A percentile compares a stretch with the other conserved stretches of the same genome.
phyloP scores from a whole-genome alignment of 2,888 invertebrate species.

The Mantis religiosa region DNA sequence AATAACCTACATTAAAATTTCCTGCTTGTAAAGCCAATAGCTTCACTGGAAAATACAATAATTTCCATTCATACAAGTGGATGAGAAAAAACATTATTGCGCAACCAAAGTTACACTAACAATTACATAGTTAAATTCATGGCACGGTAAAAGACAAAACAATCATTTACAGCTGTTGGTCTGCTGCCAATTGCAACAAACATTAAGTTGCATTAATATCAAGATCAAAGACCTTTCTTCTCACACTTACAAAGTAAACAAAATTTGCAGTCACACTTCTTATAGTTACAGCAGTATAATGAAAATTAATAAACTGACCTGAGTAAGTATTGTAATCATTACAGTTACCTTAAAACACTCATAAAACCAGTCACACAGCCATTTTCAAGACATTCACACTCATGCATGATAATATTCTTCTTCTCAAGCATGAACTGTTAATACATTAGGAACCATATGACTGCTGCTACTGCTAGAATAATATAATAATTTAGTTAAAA shows the following conservation, averaged over 20 bases:
- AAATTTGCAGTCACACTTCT: conserved; percentile 37
- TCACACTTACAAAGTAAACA: conserved; percentile 22
- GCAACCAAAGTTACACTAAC: conserved; percentile 20
- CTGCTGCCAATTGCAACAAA: neutral
- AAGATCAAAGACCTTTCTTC: neutral
- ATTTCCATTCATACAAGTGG: neutral
- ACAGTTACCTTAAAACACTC: conserved; percentile 40
- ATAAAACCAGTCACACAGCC: conserved; percentile 24
- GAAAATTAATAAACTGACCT: conserved; percentile 44
- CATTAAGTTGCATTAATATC: neutral
- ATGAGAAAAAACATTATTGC: neutral
- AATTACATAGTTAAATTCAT: conserved; percentile 11
- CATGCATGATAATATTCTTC: conserved; percentile 16
- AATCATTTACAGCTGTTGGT: conserved; percentile 3
- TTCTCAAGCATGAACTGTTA: conserved; percentile 35
- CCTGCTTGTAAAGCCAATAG: neutral
- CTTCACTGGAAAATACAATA: neutral
- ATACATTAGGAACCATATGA: conserved; percentile 36
- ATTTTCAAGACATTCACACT: conserved; percentile 18
- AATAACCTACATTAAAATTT: conserved; percentile 12
- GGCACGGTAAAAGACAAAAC: conserved; percentile 25
- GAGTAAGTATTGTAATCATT: conserved; percentile 48
- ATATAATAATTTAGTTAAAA: conserved; percentile 32
- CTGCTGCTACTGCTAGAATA: conserved; percentile 35
- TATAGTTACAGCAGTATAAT: conserved; percentile 35